Evolutionary conservation across 2,113 vertebrate species (phyloP), one percentile per base, ranked within the genome.

Genomic region (Neolamprologus longior): DNA sequence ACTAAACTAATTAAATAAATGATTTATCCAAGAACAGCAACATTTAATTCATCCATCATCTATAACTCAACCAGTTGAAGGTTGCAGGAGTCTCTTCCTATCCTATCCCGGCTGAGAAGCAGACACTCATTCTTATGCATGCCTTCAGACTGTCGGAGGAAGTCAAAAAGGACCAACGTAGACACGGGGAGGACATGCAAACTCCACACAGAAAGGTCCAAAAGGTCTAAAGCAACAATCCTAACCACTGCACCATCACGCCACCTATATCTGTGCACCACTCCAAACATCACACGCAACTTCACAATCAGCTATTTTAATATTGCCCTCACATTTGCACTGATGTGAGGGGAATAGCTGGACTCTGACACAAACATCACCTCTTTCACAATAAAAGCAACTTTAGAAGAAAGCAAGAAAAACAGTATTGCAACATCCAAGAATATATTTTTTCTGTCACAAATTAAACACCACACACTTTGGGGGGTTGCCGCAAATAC

Each of bases 211-310:
- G 35, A 68, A 68, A 13, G 12, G 12, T 24, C 63, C 35, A 14
- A 24, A 63, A 63, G 58, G 58, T 68, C 63, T 68, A 21, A 68
- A 68, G 35, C 35, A 40, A 68, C 35, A 24, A 40, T 68, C 11
- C 63, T 24, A 68, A 68, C 63, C 35, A 24, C 1, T 24, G 35
- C 63, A 14, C 63, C 63, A 6, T 14, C 63, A 24, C 0, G 0
- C 35, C 63, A 68, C n/a, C n/a, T 68, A 68, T 9, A 40, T 8
- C 12, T 24, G 35, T 9, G 63, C n/a, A 40, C n/a, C 7, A 1
- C 19, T 71, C 66, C n/a, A 71, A 71, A 24, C 13, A 71, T 42
- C 37, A 71, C 37, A 14, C 0, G 0, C 11, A 21, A 71, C 0
- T 15, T 0, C 66, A 9, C 66, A 24, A 24, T 71, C 66, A 24